These are phyloP conservation scores for Apodemus speciosus DNA, from an alignment of 2,113 vertebrate genomes.

Conservation along the genomic window DNA sequence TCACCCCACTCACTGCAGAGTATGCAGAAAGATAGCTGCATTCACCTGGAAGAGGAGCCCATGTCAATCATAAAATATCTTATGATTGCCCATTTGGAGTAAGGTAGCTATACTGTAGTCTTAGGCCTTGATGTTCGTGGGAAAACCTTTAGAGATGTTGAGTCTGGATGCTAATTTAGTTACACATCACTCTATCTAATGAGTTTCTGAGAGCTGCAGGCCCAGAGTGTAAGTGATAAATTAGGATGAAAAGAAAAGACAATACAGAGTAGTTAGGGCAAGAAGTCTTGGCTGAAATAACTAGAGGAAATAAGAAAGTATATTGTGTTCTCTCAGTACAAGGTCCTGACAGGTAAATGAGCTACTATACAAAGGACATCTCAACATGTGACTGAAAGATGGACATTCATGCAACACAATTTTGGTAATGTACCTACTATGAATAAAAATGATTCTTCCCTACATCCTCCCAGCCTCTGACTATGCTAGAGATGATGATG, in stretches of 20 bases:
- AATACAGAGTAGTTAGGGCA: not conserved
- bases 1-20: not conserved
- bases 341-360: not conserved
- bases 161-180: not conserved
- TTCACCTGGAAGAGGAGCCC: not conserved
- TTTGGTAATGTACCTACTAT: not conserved
- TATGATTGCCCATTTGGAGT: not conserved
- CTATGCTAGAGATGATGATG: not conserved
- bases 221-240: not conserved
- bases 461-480: not conserved
- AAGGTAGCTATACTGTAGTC: not conserved
- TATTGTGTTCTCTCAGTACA: not conserved
- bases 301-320: not conserved
- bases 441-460: not conserved
- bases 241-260: not conserved
- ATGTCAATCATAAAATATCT: not conserved
- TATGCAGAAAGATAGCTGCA: not conserved
- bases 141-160: not conserved
- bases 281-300: not conserved
- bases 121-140: not conserved
- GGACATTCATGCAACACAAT: not conserved
- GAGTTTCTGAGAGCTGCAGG: not conserved
- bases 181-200: not conserved
- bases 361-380: not conserved
- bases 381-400: not conserved